Base-by-base conservation (phyloP, 2,888 invertebrate species). In the Malacosoma neustria region DNA sequence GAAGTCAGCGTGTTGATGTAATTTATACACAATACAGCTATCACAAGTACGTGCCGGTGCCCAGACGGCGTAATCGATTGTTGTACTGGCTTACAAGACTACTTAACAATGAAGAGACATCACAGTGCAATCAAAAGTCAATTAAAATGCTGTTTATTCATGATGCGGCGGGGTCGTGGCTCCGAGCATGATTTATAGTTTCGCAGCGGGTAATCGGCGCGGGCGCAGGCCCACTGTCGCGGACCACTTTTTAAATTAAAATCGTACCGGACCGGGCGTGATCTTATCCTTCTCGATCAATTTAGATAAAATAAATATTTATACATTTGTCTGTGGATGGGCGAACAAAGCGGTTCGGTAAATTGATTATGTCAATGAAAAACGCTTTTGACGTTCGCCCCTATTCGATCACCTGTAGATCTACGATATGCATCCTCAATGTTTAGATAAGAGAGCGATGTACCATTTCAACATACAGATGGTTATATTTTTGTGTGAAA, bases 261-360 rank as follows among this genome's bases (percentile, higher is more conserved):
- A 75, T 70, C 68, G 65, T 79, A 75, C 72, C 68, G 62, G 63
- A 66, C 64, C 69, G 61, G 68, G 72, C 69, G 77, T 71, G 84
- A 84, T 84, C 80, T 82, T 82, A 85, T 84, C 82, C 76, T 59
- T 47, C 61, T 76, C 74, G 85, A 85, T 85, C 85, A 77, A 84
- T 85, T 84, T 84, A 85, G 84, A 85, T 85, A 85, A 84, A 85
- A 82, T 81, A 85, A 85, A 85, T 85, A 85, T 85, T 84, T 85
- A 84, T 85, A 82, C 76, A 76, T 72, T 73, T 69, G 69, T 67
- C 71, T 69, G 72, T 71, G 68, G 79, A 81, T 75, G 73, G 68
- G 72, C 71, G 74, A 80, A 82, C 82, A 81, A 81, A 81, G 77
- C 76, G 69, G 68, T 71, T 67, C 67, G 57, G 73, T 75, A 79